Evolutionary conservation across 2,113 vertebrate genomes (phyloP).

Genomic region (Rhinolophus sinicus): DNA sequence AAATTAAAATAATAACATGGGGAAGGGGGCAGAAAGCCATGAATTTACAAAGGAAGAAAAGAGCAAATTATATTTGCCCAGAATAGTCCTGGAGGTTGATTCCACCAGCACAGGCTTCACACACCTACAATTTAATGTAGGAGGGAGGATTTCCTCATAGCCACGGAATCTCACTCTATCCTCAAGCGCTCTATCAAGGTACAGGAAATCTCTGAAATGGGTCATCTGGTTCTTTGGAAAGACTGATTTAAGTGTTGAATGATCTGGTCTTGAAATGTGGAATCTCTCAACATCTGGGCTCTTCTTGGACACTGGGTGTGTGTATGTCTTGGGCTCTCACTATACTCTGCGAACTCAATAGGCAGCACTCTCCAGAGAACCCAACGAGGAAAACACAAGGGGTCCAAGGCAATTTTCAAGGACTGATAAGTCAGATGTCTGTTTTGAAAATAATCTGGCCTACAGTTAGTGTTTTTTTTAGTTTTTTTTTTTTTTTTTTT

Average conservation of each 20-base stretch:
- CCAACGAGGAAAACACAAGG: background rate
- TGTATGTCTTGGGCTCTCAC: background rate
- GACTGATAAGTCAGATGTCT: background rate
- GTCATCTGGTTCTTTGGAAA: constrained; percentile 60
- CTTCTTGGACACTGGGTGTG: background rate
- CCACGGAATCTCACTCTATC: background rate
- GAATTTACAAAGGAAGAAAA: constrained; percentile 15
- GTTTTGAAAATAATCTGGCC: background rate
- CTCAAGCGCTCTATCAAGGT: background rate
- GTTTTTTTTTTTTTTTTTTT: too few species aligned
- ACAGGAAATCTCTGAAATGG: constrained; percentile 69
- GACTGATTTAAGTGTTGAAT: constrained; percentile 47
- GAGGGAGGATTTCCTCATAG: background rate
- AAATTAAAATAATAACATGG: constrained; percentile 20
- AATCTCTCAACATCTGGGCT: constrained; percentile 42
- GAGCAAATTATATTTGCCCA: background rate
- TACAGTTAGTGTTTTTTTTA: background rate
- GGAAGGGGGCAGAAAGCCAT: background rate
- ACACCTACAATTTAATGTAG: background rate
- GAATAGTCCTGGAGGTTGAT: background rate
- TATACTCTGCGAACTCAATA: background rate
- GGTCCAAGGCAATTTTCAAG: background rate
- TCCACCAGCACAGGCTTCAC: background rate
- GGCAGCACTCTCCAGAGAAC: background rate
- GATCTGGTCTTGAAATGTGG: constrained; percentile 54